Evolutionary conservation across 2,797 vertebrate species (phyloP), one percentile per base, ranked within the genome.

Genomic region (Halcyon chelicuti): DNA sequence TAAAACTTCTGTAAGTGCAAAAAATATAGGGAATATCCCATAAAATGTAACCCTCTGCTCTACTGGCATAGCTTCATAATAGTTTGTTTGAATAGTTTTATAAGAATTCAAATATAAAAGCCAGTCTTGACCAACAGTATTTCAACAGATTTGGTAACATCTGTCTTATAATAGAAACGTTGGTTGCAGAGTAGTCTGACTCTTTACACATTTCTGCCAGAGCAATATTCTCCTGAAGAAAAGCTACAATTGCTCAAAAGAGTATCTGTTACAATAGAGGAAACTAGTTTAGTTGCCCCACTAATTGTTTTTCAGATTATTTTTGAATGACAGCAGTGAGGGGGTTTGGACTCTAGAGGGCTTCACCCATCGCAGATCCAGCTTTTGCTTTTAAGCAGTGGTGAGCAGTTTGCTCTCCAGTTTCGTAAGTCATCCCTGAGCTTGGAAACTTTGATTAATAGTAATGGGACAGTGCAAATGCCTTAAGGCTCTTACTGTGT

Each of bases 341-440:
- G 5, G n/a, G 6, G 8, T 76, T 94, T 94, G 88, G 26, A 62
- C 92, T 92, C 78, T 92, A 96, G 94, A 90, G 95, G 88, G 94
- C 95, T 91, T 88, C 66, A 65, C 70, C 55, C 37, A 1, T 75
- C 72, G 12, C 47, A 60, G 31, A 63, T 81, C 12, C 42, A 25
- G 39, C 28, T 81, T 80, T 39, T 86, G 23, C n/a, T 72, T 84
- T 78, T 37, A 55, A 55, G 44, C 46, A 35, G 11, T 28, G 12
- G 21, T 66, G 62, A 78, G 5, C 46, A 14, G 47, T 72, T 78
- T 65, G 28, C 11, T 75, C 21, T 86, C 22, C 21, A 35, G n/a
- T 28, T 63, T 91, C 39, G 3, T 73, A 75, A 78, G 51, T 75
- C 12, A 62, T 57, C 46, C 54, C 58, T 62, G 73, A 44, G 35